phyloP scores from a whole-genome alignment of 2,888 invertebrate genomes.

The Noctuana brunneofusca region DNA sequence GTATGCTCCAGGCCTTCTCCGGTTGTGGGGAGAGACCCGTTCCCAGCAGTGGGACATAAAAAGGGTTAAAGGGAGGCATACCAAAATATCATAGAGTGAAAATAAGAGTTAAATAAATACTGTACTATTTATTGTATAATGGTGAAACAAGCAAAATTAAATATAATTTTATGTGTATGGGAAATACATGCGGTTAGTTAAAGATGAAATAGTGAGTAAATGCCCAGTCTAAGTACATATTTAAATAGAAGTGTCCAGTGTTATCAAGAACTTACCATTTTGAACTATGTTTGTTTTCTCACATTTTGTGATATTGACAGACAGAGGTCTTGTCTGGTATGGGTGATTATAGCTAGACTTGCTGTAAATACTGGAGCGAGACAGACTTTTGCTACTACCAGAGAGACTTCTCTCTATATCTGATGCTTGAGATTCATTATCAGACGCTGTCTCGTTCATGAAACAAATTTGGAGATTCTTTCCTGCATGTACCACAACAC shows the following conservation, averaged over 20 bases:
- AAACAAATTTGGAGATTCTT: conserved; percentile 98
- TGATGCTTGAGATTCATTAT: conserved; percentile 90
- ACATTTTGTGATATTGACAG: conserved; percentile 74
- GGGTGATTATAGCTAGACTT: conserved; percentile 75
- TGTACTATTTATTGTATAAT: background rate
- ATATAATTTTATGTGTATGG: background rate
- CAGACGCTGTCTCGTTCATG: conserved; percentile 95
- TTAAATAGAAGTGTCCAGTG: too few species aligned
- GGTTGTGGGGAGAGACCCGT: too few species aligned
- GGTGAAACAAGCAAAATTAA: background rate
- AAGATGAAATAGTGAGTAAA: conserved; percentile 4
- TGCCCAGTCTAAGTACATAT: background rate
- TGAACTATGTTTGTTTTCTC: conserved; percentile 70
- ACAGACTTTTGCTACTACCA: conserved; percentile 66
- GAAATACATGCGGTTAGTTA: background rate
- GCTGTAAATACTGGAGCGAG: conserved; percentile 71
- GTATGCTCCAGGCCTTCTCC: too few species aligned
- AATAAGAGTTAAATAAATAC: background rate
- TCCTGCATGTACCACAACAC: conserved; percentile 79
- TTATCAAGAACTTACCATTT: conserved; percentile 62
- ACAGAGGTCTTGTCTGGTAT: conserved; percentile 76
- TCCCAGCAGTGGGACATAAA: too few species aligned
- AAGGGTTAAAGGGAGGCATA: too few species aligned
- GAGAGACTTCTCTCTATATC: conserved; percentile 85
- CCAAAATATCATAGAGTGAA: background rate